These are phyloP conservation scores for Thamnophis sirtalis DNA, from an alignment of 2,113 vertebrate species.

Conservation along the genomic window DNA sequence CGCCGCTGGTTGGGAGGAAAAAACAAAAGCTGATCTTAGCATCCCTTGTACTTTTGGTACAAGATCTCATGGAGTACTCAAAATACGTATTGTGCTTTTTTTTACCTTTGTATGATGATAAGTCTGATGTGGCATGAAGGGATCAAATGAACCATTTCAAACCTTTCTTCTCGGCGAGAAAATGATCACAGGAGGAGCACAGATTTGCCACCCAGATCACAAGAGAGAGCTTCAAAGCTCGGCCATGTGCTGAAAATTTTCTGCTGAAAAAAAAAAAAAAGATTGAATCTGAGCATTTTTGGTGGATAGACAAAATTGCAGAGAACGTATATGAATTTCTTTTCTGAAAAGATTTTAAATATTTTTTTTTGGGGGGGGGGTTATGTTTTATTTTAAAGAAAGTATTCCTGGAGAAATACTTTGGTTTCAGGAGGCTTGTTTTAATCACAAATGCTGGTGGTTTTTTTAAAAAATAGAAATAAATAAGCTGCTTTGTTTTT, in stretches of 20 bases:
- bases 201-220: neutral
- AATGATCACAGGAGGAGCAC: neutral
- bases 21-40: neutral
- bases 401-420: slow-evolving; percentile 21
- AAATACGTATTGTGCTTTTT: slow-evolving; percentile 40
- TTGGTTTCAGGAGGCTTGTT: slow-evolving; percentile 46
- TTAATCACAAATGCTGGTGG: slow-evolving; percentile 30
- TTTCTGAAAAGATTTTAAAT: slow-evolving; percentile 22
- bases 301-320: neutral
- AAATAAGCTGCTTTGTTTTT: slow-evolving; percentile 11
- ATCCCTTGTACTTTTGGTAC: slow-evolving; percentile 47
- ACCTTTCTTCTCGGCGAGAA: slow-evolving; percentile 1
- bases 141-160: neutral
- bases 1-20: neutral
- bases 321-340: neutral
- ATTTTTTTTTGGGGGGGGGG: neutral
- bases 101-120: neutral
- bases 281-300: neutral
- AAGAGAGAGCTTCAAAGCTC: neutral
- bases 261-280: neutral
- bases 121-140: slow-evolving; percentile 5
- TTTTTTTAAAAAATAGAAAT: slow-evolving; percentile 8
- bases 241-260: neutral
- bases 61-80: slow-evolving; percentile 42
- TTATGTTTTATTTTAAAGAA: slow-evolving; percentile 2